Conservation (phyloP, 2,888 invertebrate genomes). For the Lithophane semibrunnea region DNA sequence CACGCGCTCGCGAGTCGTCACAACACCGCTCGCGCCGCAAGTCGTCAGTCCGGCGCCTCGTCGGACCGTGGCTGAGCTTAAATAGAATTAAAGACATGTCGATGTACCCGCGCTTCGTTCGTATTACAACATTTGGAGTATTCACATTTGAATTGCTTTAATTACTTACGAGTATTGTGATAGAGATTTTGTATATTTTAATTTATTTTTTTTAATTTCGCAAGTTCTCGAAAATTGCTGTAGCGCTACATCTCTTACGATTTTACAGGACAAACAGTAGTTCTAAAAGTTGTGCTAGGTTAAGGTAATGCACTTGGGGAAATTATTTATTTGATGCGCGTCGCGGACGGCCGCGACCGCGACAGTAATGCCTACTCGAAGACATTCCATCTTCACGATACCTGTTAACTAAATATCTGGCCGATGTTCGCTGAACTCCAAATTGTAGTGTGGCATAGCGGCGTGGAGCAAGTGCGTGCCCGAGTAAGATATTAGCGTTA, state of each 20-base stretch:
- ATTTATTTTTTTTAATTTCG: slow-evolving; percentile 90
- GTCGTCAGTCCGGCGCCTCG: not conserved
- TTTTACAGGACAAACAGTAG: slow-evolving; percentile 85
- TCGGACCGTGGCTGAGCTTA: slow-evolving; percentile 65
- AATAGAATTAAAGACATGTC: slow-evolving; percentile 71
- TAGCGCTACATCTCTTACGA: slow-evolving; percentile 88
- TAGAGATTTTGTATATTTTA: slow-evolving; percentile 91
- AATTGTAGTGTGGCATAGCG: slow-evolving; percentile 75
- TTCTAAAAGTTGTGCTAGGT: slow-evolving; percentile 87
- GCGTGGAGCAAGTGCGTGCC: slow-evolving; percentile 84
- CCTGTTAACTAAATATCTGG: slow-evolving; percentile 72
- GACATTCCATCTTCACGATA: slow-evolving; percentile 84
- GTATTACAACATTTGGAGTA: slow-evolving; percentile 89
- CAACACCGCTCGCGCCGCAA: slow-evolving; percentile 47
- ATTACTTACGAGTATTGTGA: slow-evolving; percentile 91
- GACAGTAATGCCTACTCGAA: slow-evolving; percentile 70
- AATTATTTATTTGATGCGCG: slow-evolving; percentile 80
- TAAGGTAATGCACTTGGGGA: slow-evolving; percentile 85
- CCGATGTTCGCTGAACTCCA: slow-evolving; percentile 73
- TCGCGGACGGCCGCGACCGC: slow-evolving; percentile 68
- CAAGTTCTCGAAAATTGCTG: slow-evolving; percentile 86
- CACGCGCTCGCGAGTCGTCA: slow-evolving; percentile 69
- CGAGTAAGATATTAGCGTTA: slow-evolving; percentile 90
- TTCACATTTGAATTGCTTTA: slow-evolving; percentile 90
- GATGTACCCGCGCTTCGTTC: slow-evolving; percentile 83